A percentile compares a stretch with the other conserved stretches of the same genome.
phyloP scores from a whole-genome alignment of 2,888 invertebrate genomes.

The Euzetes globulus region DNA sequence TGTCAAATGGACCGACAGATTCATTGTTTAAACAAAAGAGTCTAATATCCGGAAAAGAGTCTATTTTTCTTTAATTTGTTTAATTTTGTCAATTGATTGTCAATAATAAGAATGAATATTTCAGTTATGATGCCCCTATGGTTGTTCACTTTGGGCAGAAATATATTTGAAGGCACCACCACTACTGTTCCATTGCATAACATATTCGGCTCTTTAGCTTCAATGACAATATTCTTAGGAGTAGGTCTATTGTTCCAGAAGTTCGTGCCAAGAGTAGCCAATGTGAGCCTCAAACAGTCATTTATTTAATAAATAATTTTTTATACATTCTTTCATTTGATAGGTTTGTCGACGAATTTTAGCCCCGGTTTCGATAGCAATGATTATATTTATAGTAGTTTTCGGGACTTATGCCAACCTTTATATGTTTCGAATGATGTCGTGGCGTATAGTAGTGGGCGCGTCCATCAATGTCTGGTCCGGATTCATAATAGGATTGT shows the following conservation, averaged over 20 bases:
- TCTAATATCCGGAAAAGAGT: too few species aligned
- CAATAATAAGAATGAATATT: not conserved
- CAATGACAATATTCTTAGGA: constrained; percentile 66
- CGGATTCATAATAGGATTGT: constrained; percentile 65
- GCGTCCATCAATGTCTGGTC: constrained; percentile 74
- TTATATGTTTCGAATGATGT: constrained; percentile 78
- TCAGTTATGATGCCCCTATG: constrained; percentile 71
- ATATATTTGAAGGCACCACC: constrained; percentile 38
- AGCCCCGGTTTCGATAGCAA: constrained; percentile 70
- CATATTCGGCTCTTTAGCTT: constrained; percentile 65
- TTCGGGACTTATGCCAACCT: constrained; percentile 83
- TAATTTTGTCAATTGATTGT: too few species aligned
- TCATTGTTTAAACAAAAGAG: too few species aligned
- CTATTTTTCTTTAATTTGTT: too few species aligned
- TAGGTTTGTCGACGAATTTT: constrained; percentile 66
- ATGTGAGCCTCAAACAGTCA: constrained; percentile 44
- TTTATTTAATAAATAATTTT: constrained; percentile 36
- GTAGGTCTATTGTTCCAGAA: constrained; percentile 45
- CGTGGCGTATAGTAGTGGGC: constrained; percentile 68
- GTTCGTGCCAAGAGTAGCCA: constrained; percentile 39
- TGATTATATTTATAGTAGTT: constrained; percentile 67
- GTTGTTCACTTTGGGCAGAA: constrained; percentile 74
- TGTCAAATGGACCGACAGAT: too few species aligned
- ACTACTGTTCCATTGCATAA: constrained; percentile 63
- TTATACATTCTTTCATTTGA: constrained; percentile 2